These are phyloP conservation scores for Nothura maculosa DNA, from an alignment of 2,797 vertebrate genomes.

Conservation along the genomic window DNA sequence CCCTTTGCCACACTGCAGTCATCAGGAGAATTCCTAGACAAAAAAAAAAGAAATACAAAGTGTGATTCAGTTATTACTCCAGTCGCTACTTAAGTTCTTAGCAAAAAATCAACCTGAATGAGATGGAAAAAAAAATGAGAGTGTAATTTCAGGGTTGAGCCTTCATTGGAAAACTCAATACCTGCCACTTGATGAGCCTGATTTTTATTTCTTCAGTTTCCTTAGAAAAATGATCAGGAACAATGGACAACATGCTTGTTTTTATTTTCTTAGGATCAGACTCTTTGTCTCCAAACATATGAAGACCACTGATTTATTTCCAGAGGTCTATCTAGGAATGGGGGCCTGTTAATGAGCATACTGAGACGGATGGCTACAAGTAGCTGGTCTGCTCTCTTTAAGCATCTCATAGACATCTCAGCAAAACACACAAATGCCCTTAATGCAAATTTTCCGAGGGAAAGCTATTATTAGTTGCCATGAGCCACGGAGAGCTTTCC, in stretches of 20 bases:
- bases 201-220: background rate
- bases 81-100: background rate
- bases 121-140: background rate
- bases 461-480: background rate
- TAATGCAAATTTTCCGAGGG: background rate
- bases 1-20: slow-evolving; percentile 87
- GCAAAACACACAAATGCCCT: background rate
- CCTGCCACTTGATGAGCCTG: background rate
- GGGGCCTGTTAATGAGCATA: background rate
- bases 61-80: slow-evolving; percentile 1
- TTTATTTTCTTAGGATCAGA: background rate
- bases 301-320: background rate
- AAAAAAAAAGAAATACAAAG: slow-evolving; percentile 10
- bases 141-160: fast-evolving
- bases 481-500: slow-evolving; percentile 12
- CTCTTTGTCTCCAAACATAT: background rate
- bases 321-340: background rate
- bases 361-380: background rate
- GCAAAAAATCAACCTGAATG: background rate
- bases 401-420: background rate
- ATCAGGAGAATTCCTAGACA: slow-evolving; percentile 86
- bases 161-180: background rate
- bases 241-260: background rate
- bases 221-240: background rate
- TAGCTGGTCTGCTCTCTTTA: background rate